Evolutionary conservation across 2,113 vertebrate genomes (phyloP).

Genomic region (Ia io): DNA sequence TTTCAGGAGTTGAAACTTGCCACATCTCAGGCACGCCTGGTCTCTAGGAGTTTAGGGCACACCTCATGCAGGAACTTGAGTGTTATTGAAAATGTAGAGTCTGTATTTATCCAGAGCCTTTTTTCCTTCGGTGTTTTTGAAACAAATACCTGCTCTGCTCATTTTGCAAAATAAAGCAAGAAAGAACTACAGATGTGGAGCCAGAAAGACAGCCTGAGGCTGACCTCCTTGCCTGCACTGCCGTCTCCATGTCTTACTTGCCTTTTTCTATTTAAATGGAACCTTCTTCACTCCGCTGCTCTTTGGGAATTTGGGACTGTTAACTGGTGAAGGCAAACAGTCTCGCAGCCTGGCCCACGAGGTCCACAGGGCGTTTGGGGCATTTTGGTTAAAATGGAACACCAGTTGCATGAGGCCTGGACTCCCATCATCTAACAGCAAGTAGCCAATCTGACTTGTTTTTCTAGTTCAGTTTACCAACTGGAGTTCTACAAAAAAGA

Average conservation of each 20-base stretch:
- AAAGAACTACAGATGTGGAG: neutral
- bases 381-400: neutral
- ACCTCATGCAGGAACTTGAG: neutral
- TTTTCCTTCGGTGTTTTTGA: constrained; percentile 13
- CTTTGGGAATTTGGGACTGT: neutral
- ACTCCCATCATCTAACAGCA: constrained; percentile 33
- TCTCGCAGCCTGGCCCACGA: neutral
- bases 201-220: neutral
- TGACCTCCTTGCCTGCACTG: neutral
- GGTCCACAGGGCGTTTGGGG: neutral
- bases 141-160: constrained; percentile 43
- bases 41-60: neutral
- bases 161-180: constrained; percentile 35
- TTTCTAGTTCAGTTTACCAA: constrained; percentile 67
- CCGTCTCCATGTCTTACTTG: neutral
- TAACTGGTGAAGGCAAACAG: constrained; percentile 7
- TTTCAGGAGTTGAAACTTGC: constrained; percentile 57
- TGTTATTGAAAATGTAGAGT: constrained; percentile 41
- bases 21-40: neutral
- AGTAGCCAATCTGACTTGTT: constrained; percentile 51
- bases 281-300: neutral
- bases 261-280: neutral
- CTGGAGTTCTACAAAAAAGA: constrained; percentile 77
- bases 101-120: constrained; percentile 17
- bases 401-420: neutral